These are phyloP conservation scores for Penelope pileata DNA, from an alignment of 2,113 vertebrate genomes.

Conservation along the genomic window DNA sequence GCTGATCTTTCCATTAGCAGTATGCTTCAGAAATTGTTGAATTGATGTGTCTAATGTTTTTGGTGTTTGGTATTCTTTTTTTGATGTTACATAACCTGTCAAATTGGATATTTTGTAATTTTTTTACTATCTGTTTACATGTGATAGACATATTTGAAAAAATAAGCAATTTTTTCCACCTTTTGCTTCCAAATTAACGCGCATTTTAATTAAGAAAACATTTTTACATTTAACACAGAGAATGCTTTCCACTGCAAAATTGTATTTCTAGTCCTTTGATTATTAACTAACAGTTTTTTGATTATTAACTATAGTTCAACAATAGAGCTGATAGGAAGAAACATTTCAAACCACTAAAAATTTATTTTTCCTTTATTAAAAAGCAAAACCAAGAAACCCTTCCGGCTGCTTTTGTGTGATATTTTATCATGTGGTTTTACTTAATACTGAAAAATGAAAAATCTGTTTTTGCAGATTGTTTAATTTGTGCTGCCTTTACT, in stretches of 20 bases:
- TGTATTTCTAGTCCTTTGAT: background rate
- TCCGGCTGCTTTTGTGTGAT: background rate
- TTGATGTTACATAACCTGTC: background rate
- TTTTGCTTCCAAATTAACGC: background rate
- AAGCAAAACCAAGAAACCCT: background rate
- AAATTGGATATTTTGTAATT: background rate
- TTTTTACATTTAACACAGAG: background rate
- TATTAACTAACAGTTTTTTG: too few relatives aligned
- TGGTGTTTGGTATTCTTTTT: background rate
- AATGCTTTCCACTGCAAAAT: background rate
- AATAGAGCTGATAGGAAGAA: background rate
- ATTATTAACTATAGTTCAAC: background rate
- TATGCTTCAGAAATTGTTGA: background rate
- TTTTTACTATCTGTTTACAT: background rate
- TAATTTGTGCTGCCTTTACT: background rate
- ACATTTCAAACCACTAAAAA: background rate
- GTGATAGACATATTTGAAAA: background rate
- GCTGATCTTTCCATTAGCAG: background rate
- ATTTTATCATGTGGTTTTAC: background rate
- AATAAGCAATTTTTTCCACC: background rate
- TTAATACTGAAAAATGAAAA: background rate
- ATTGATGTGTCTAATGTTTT: background rate
- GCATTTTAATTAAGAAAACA: background rate
- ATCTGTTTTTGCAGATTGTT: background rate
- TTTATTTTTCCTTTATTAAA: background rate